Base-by-base conservation (phyloP, 2,113 vertebrate genomes). In the Anguilla rostrata region DNA sequence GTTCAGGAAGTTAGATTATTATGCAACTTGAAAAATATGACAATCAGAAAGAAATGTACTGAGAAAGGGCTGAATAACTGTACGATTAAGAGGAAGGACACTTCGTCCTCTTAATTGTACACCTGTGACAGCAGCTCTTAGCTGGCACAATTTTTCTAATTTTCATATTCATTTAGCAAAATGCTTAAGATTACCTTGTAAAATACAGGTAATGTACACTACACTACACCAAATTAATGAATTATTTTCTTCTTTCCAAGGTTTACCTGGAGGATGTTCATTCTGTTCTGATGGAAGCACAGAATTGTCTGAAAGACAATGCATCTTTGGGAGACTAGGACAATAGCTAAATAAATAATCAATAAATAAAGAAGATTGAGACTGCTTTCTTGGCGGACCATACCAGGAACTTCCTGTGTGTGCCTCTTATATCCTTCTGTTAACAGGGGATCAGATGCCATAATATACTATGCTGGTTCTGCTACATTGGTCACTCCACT, bases 241-340 rank as follows among this genome's bases (percentile, higher is more conserved):
- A 16, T 39, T 79, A 16, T n/a, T 53, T 75, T 56, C 46, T 43
- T 84, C 86, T 81, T 41, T 49, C 89, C 87, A 84, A 99, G 98
- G 78, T 98, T 26, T 90, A 94, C 78, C 88, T 99, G 80, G 86
- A 91, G 14, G 94, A 99, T 87, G 92, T 95, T n/a, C 88, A 94
- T 0, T 90, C 90, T 1, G 94, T 97, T 85, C 89, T 97, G 86
- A 90, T 91, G 86, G 93, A 95, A 82, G 94, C 95, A 0, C 78
- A 60, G 63, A 75, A 34, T 9, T 75, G 71, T 26, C 29, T 75
- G 71, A 75, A 34, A 75, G 71, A 34, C 20, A 75, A 75, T 75
- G 71, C 6, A 75, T 26, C 71, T n/a, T 3, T 75, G n/a, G 9
- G n/a, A 34, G 2, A 75, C 71, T 6, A n/a, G 71, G 8, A 53